Conservation (phyloP, 2,797 vertebrate genomes). For the Anguilla megastoma region DNA sequence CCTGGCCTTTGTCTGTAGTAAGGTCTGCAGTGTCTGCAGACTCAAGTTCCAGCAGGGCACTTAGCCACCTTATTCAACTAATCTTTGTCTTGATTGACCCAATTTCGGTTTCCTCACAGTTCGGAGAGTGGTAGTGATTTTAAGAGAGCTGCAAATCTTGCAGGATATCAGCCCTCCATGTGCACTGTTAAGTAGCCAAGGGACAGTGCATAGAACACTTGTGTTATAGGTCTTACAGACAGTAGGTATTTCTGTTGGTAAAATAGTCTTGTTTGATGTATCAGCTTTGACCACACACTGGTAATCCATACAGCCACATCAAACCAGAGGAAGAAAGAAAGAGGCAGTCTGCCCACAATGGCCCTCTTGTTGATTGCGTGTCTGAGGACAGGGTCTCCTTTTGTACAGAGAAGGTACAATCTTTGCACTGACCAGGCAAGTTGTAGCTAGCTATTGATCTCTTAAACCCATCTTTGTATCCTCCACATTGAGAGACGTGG, state of each 20-base stretch:
- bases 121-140: slow-evolving; percentile 10
- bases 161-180: background rate
- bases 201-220: background rate
- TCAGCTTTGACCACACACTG: slow-evolving; percentile 2
- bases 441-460: background rate
- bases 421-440: slow-evolving; percentile 9
- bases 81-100: slow-evolving; percentile 21
- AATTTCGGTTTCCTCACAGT: slow-evolving; percentile 18
- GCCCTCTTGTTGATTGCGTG: slow-evolving; percentile 11
- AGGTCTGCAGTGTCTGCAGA: background rate
- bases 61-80: slow-evolving; percentile 18
- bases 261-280: background rate
- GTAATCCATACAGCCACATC: background rate
- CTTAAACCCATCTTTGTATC: slow-evolving; percentile 8
- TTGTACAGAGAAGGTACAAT: background rate
- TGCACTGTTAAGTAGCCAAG: background rate
- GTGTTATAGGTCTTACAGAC: background rate
- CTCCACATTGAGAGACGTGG: slow-evolving; percentile 2
- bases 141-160: background rate
- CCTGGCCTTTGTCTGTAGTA: background rate
- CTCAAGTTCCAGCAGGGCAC: background rate
- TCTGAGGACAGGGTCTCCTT: background rate
- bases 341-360: slow-evolving; percentile 11
- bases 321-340: slow-evolving; percentile 16
- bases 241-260: background rate